Evolutionary conservation across 2,888 invertebrate species (phyloP).

Genomic region (Bombylius major): DNA sequence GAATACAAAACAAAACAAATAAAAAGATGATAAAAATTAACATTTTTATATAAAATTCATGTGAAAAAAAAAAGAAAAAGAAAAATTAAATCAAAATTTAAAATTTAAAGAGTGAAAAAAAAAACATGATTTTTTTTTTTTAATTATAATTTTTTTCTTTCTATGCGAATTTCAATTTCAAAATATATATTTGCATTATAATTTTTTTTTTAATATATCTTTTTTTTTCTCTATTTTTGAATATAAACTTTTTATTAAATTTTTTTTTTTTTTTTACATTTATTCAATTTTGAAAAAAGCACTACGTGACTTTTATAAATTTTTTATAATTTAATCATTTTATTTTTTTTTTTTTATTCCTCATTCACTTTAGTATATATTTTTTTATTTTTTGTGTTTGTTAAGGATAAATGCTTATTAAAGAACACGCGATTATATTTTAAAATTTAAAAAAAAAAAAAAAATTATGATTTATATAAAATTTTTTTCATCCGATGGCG

Average conservation of each 20-base stretch:
- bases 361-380: background rate
- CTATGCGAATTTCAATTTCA: conserved; percentile 12
- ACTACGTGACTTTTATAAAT: background rate
- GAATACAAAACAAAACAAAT: too few relatives aligned
- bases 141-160: background rate
- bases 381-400: background rate
- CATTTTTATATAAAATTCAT: too few relatives aligned
- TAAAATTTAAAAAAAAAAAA: too few relatives aligned
- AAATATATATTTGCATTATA: conserved; percentile 14
- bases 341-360: background rate
- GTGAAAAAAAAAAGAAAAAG: too few relatives aligned
- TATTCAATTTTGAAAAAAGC: background rate
- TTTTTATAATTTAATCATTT: conserved; percentile 7
- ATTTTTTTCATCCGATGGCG: background rate
- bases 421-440: too few relatives aligned
- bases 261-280: background rate
- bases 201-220: background rate
- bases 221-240: background rate
- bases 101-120: background rate
- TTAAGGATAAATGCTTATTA: background rate
- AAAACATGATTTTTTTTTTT: background rate
- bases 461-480: too few relatives aligned
- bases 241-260: background rate
- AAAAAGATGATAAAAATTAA: too few relatives aligned
- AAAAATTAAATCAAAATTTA: too few relatives aligned